Percentiles rank a stretch among this genome's conserved stretches.
phyloP scores from a whole-genome alignment of 2,113 vertebrate species.

The Saguinus midas region DNA sequence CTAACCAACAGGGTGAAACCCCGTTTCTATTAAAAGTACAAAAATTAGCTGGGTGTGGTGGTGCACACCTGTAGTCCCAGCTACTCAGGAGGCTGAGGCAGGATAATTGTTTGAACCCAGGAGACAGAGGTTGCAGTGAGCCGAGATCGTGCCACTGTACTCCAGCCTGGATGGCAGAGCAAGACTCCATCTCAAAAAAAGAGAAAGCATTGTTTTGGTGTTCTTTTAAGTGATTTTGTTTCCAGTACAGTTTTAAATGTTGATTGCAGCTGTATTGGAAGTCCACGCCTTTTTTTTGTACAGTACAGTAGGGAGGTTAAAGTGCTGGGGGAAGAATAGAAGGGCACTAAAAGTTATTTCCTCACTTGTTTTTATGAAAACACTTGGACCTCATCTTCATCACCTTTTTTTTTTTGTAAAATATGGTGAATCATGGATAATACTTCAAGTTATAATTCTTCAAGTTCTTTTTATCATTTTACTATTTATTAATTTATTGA shows the following conservation, averaged over 20 bases:
- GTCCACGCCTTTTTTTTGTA: neutral
- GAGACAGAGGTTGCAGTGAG: too few relatives aligned
- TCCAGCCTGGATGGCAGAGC: too few relatives aligned
- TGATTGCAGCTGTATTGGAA: neutral
- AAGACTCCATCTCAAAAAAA: too few relatives aligned
- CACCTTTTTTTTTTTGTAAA: neutral
- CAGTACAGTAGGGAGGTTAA: neutral
- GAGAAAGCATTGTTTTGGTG: neutral
- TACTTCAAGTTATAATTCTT: neutral
- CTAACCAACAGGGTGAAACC: too few relatives aligned
- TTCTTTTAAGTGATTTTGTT: neutral
- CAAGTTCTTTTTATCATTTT: neutral
- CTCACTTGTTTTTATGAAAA: neutral
- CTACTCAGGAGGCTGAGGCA: too few relatives aligned
- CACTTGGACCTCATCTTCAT: neutral
- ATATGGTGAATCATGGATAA: neutral
- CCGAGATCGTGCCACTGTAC: too few relatives aligned
- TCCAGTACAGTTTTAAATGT: neutral
- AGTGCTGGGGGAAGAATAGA: neutral
- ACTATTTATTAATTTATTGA: constrained; percentile 4
- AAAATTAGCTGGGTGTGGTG: too few relatives aligned
- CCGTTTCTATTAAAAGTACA: too few relatives aligned
- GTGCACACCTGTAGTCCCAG: too few relatives aligned
- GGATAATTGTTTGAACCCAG: too few relatives aligned
- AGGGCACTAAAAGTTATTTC: neutral